phyloP scores from a whole-genome alignment of 2,113 vertebrate species.

The Delphinapterus leucas region DNA sequence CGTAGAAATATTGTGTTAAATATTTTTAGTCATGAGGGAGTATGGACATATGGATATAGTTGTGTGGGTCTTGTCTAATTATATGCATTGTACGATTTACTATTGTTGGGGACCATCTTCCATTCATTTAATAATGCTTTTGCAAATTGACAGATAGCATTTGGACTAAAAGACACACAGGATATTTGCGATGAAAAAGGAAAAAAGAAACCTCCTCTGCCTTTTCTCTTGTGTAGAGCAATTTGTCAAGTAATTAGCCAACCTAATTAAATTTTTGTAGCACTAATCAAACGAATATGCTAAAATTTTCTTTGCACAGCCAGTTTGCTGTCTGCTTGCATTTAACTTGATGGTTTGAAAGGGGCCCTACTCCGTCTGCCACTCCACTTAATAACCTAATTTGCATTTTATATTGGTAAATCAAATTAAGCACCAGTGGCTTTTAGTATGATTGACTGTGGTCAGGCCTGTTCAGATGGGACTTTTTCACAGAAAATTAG shows the following conservation, averaged over 20 bases:
- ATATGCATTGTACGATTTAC: slow-evolving; percentile 93
- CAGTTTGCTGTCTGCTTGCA: slow-evolving; percentile 95
- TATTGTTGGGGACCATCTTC: slow-evolving; percentile 93
- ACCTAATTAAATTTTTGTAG: slow-evolving; percentile 98
- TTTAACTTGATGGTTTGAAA: slow-evolving; percentile 99
- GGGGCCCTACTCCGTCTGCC: slow-evolving; percentile 93
- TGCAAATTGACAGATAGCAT: slow-evolving; percentile 94
- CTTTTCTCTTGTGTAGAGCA: slow-evolving; percentile 93
- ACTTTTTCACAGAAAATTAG: slow-evolving; percentile 99
- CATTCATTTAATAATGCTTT: slow-evolving; percentile 99
- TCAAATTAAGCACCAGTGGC: slow-evolving; percentile 99
- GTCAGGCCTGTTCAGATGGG: slow-evolving; percentile 96
- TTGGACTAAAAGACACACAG: slow-evolving; percentile 90
- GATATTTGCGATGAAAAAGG: slow-evolving; percentile 82
- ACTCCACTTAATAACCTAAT: slow-evolving; percentile 99
- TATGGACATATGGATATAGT: slow-evolving; percentile 87
- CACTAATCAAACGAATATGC: slow-evolving; percentile 99
- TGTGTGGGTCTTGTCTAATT: slow-evolving; percentile 90
- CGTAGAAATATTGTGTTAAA: slow-evolving; percentile 80
- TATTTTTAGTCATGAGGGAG: slow-evolving; percentile 78
- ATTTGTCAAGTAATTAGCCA: slow-evolving; percentile 99
- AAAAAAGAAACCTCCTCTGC: slow-evolving; percentile 82
- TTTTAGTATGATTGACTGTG: slow-evolving; percentile 99
- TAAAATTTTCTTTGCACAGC: slow-evolving; percentile 98
- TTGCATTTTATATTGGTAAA: slow-evolving; percentile 99